Percentiles rank a stretch among this genome's conserved stretches.
Conservation (phyloP, 2,888 invertebrate genomes). For the Phengaris alcon region DNA sequence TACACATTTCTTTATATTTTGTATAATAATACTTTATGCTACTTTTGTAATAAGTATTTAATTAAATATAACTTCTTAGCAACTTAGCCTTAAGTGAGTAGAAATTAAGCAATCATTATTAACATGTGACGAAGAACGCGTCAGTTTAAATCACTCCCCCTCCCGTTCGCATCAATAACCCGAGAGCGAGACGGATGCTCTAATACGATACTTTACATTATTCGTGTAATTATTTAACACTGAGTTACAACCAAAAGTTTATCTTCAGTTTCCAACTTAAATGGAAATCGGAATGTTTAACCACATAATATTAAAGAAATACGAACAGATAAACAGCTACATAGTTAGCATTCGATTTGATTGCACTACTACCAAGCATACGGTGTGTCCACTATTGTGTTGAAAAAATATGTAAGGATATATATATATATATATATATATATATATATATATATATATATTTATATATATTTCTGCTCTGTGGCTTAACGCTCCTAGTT, state of each 20-base stretch:
- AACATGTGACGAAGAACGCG: conserved; percentile 65
- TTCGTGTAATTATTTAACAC: conserved; percentile 31
- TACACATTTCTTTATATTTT: too few species aligned
- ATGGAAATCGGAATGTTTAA: background rate
- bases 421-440: too few species aligned
- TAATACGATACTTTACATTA: conserved; percentile 31
- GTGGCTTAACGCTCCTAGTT: too few species aligned
- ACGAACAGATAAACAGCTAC: too few species aligned
- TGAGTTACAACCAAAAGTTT: conserved; percentile 24
- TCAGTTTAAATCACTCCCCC: conserved; percentile 50
- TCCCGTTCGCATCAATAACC: conserved; percentile 35
- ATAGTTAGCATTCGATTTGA: too few species aligned
- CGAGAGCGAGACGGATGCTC: conserved; percentile 33
- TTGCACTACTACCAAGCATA: too few species aligned
- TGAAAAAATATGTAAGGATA: too few species aligned
- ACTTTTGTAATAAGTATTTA: background rate
- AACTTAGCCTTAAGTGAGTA: conserved; percentile 55
- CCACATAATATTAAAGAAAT: too few species aligned
- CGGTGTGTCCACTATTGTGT: too few species aligned
- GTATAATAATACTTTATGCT: background rate
- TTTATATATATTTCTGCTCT: too few species aligned
- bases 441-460: too few species aligned
- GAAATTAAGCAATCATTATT: conserved; percentile 63
- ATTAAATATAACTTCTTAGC: background rate
- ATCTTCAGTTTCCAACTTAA: conserved; percentile 1